These are phyloP conservation scores for Halesus radiatus DNA, from an alignment of 1,140 invertebrate species.

Conservation along the genomic window DNA sequence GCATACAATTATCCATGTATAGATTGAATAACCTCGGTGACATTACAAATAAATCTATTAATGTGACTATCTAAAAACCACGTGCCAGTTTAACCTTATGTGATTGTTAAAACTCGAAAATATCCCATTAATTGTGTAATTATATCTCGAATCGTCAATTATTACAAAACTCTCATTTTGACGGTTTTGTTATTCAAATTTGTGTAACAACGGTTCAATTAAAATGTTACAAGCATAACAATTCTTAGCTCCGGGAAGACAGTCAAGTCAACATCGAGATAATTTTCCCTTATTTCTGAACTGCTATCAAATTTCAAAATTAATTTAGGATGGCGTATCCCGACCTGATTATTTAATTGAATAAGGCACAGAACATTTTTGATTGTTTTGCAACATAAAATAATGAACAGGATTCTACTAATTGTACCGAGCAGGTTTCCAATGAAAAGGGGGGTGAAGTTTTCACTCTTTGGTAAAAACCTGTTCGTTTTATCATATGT, in stretches of 20 bases:
- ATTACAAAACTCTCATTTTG: slow-evolving; percentile 2
- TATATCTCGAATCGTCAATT: slow-evolving; percentile 14
- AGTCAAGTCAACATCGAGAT: slow-evolving; percentile 49
- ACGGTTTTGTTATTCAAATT: slow-evolving; percentile 20
- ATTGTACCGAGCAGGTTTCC: not conserved
- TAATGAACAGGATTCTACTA: not conserved
- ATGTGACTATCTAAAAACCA: too few relatives aligned
- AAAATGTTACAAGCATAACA: slow-evolving; percentile 9
- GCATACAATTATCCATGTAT: too few relatives aligned
- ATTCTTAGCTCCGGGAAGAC: slow-evolving; percentile 43
- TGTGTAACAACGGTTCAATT: slow-evolving; percentile 9
- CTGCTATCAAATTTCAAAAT: slow-evolving; percentile 53
- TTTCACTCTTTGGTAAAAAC: too few relatives aligned
- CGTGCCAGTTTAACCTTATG: too few relatives aligned
- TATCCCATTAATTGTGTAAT: slow-evolving; percentile 19
- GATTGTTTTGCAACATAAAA: slow-evolving; percentile 26
- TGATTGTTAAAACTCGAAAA: not conserved
- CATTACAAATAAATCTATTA: too few relatives aligned
- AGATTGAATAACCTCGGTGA: too few relatives aligned
- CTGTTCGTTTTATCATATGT: too few relatives aligned
- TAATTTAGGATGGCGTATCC: slow-evolving; percentile 49
- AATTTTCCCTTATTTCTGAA: slow-evolving; percentile 41
- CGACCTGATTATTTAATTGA: slow-evolving; percentile 11
- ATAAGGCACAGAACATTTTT: not conserved
- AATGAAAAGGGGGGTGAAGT: too few relatives aligned